A percentile compares a stretch with the other conserved stretches of the same genome.
These are phyloP conservation scores for Thysanoteuthis rhombus DNA, from an alignment of 2,888 invertebrate species.

Conservation along the genomic window DNA sequence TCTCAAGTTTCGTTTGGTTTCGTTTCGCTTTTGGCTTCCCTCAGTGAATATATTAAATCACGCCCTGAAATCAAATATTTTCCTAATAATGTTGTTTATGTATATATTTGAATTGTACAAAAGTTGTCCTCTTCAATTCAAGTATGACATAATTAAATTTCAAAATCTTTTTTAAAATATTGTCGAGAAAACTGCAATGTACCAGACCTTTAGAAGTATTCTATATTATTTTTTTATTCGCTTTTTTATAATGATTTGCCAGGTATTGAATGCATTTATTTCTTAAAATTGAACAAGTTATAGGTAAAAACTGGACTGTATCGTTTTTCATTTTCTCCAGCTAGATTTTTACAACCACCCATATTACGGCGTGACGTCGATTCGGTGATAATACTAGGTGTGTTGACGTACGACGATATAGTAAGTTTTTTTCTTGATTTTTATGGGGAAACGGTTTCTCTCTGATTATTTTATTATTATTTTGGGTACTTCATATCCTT, in stretches of 20 bases:
- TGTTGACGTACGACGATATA: background rate
- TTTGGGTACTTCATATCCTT: background rate
- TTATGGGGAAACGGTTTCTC: background rate
- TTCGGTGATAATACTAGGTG: background rate
- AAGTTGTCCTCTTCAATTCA: background rate
- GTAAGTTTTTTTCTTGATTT: background rate
- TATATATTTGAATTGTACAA: too few species aligned
- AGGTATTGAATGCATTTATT: too few species aligned
- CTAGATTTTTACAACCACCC: background rate
- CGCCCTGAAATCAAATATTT: background rate
- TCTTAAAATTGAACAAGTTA: background rate
- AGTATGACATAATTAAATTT: background rate
- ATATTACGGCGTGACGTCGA: conserved; percentile 12
- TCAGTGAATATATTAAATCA: background rate
- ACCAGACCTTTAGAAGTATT: background rate
- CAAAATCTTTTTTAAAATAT: background rate
- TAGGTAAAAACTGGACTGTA: background rate
- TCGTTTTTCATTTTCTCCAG: background rate
- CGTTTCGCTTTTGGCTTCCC: background rate
- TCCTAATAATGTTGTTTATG: background rate
- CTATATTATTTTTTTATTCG: background rate
- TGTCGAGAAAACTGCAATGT: background rate
- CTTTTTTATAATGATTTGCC: too few species aligned
- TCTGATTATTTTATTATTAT: background rate
- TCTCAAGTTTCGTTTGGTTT: background rate